These are phyloP conservation scores for Drosophila formosana DNA, from an alignment of 2,888 invertebrate species.

Conservation along the genomic window DNA sequence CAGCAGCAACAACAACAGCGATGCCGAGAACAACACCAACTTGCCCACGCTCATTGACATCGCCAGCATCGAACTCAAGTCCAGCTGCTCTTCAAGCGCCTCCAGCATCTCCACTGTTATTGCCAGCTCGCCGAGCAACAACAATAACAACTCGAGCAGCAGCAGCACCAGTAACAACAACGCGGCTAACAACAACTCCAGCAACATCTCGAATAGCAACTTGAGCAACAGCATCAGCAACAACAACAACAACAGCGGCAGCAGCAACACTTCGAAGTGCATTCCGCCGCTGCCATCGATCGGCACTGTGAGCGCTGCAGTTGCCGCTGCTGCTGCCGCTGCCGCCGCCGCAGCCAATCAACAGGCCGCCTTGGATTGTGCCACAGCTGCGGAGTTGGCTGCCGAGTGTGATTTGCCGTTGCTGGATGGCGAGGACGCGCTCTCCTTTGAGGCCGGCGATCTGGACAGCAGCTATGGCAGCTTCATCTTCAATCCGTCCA, in stretches of 20 bases:
- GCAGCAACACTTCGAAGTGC: conserved; percentile 46
- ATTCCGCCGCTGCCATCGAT: conserved; percentile 85
- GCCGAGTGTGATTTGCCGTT: conserved; percentile 90
- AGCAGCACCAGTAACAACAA: conserved; percentile 15
- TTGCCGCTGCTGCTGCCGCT: conserved; percentile 86
- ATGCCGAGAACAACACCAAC: conserved; percentile 31
- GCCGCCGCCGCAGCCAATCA: conserved; percentile 86
- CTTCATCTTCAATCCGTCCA: conserved; percentile 87
- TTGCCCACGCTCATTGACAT: conserved; percentile 65
- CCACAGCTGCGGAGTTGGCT: conserved; percentile 86
- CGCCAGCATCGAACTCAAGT: conserved; percentile 65
- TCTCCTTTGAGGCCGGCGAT: conserved; percentile 86
- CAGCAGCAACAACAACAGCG: conserved; percentile 48
- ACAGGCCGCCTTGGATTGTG: conserved; percentile 83
- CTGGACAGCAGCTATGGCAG: conserved; percentile 89
- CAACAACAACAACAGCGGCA: conserved; percentile 30
- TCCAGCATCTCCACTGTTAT: conserved; percentile 42
- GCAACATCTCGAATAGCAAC: conserved; percentile 59
- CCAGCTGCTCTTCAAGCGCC: conserved; percentile 67
- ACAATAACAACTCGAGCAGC: conserved; percentile 52
- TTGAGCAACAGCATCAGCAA: conserved; percentile 76
- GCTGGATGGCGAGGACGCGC: conserved; percentile 91
- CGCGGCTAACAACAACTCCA: conserved; percentile 67
- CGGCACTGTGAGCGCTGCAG: conserved; percentile 84
- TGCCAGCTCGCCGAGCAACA: conserved; percentile 68